Evolutionary conservation across 1,140 invertebrate genomes (phyloP).

Genomic region (Hormaphis cornu): DNA sequence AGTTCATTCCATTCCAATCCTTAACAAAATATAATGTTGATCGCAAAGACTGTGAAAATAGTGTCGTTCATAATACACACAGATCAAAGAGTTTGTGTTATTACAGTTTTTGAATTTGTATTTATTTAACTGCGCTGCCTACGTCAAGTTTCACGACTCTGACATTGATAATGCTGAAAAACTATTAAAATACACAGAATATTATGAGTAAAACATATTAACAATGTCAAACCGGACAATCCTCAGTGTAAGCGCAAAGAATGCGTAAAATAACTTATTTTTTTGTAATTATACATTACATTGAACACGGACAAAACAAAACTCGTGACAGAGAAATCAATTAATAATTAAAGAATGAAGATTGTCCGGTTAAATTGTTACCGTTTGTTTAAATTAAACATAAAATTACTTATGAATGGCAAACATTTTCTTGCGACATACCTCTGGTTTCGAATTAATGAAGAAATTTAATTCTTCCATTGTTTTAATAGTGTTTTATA

Average conservation of each 20-base stretch:
- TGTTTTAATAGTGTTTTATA: background rate
- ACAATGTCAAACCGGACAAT: background rate
- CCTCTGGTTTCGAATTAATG: background rate
- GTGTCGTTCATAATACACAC: too few relatives aligned
- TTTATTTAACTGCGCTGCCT: background rate
- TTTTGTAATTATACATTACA: too few relatives aligned
- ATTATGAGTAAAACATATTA: background rate
- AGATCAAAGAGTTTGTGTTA: too few relatives aligned
- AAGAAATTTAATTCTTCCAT: background rate
- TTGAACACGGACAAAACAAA: too few relatives aligned
- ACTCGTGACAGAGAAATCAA: too few relatives aligned
- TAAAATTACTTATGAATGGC: background rate
- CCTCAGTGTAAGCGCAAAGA: constrained; percentile 7
- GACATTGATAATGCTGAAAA: constrained; percentile 11
- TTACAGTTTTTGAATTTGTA: background rate
- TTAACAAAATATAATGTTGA: too few relatives aligned
- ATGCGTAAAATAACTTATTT: too few relatives aligned
- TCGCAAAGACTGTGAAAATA: too few relatives aligned
- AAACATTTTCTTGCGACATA: constrained; percentile 3
- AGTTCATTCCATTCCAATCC: too few relatives aligned
- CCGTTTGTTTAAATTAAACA: background rate
- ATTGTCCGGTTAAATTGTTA: background rate
- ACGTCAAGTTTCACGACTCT: background rate
- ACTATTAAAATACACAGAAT: constrained; percentile 6
- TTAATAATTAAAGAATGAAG: background rate